Base-by-base conservation (phyloP, 2,888 invertebrate genomes). In the Patella ulyssiponensis region DNA sequence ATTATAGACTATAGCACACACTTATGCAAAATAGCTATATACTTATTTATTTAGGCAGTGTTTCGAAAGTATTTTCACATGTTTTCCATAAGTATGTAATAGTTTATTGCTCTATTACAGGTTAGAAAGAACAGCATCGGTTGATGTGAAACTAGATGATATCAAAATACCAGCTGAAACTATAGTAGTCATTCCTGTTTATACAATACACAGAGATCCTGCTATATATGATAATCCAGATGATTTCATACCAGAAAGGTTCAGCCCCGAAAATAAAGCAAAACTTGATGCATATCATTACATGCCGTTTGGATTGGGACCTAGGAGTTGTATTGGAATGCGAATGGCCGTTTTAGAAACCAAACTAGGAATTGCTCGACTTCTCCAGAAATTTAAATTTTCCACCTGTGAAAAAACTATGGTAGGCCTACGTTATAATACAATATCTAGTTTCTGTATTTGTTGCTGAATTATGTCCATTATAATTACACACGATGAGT, bases 271-370 rank as follows among this genome's bases (percentile, higher is more conserved):
- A 14, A 23, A 64, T 3, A 64, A 64, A 11, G 23, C 20, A 12
- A 64, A 23, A 3, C 11, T 64, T 64, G 20, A 12, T 23, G 11
- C 64, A 14, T 64, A 64, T 64, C 23, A 23, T 64, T 64, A 64
- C 9, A 23, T 64, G 20, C 64, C 64, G 23, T 64, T 64, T 64
- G 64, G 64, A 23, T 14, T 64, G 23, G 64, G 64, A 14, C 64
- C 64, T 64, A 64, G 64, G 17, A 64, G 23, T 64, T 64, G 64
- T 23, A 64, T 64, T 64, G 64, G 64, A 4, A 64, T 64, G 64
- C n/a, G 64, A 20, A 64, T 64, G 64, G 64, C 64, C 3, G 23
- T 64, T 12, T 64, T 64, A 23, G 64, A 64, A 64, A 23, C 3
- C 23, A 64, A 64, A 64, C 23, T 64, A 1, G 64, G 64, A 64